A percentile compares a stretch with the other conserved stretches of the same genome.
These are phyloP conservation scores for Pipistrellus kuhlii DNA, from an alignment of 2,797 vertebrate species.

Conservation along the genomic window DNA sequence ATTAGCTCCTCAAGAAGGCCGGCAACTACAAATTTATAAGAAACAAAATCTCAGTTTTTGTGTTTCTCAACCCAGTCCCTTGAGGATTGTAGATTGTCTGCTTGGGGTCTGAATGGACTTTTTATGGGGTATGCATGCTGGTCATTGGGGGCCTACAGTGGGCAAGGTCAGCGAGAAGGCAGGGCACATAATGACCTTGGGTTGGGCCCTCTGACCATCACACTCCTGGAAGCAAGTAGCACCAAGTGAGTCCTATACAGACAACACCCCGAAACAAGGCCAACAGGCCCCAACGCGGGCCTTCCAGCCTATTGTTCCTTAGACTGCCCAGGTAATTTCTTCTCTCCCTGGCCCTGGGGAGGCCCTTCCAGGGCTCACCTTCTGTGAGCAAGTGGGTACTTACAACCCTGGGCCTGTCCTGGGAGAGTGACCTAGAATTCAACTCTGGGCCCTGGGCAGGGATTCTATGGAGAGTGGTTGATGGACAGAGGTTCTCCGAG, in stretches of 20 bases:
- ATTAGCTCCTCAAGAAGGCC: background rate
- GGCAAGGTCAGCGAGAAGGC: background rate
- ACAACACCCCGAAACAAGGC: background rate
- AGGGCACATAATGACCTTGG: background rate
- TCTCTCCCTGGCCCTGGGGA: background rate
- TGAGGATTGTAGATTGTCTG: background rate
- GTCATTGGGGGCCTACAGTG: background rate
- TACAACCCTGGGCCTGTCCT: background rate
- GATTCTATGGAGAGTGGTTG: background rate
- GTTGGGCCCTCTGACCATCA: background rate
- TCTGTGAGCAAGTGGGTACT: background rate
- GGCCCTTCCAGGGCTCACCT: background rate
- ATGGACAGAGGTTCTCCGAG: background rate
- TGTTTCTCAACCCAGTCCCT: background rate
- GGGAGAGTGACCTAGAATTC: background rate
- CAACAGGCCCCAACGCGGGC: background rate
- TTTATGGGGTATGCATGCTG: background rate
- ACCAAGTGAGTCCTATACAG: background rate
- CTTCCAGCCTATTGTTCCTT: background rate
- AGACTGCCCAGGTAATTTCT: background rate
- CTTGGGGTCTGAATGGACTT: background rate
- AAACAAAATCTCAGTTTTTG: background rate
- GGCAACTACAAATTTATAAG: background rate
- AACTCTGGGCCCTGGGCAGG: background rate
- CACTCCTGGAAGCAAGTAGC: background rate